Base-by-base conservation (phyloP, 2,888 invertebrate species). In the Caenorhabditis angaria region DNA sequence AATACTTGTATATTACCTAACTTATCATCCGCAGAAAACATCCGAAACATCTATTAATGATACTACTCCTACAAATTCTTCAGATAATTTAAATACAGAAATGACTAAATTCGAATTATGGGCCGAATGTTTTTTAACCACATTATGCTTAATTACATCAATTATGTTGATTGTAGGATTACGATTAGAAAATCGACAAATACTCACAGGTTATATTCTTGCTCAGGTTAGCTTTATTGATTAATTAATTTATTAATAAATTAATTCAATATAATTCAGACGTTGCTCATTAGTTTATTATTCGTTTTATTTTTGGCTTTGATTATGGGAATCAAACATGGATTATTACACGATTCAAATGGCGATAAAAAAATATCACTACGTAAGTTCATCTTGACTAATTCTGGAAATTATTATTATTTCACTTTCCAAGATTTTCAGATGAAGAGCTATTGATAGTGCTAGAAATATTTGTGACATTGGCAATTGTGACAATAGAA, bases 401-500 rank as follows among this genome's bases (percentile, higher is more conserved):
- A 32, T 32, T 32, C 12, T 32, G 5, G 5, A 32, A 32, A 32
- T 32, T 32, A 20, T 5, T 29, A 29, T 57, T 25, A 18, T 14
- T 10, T 28, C 29, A 47, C n/a, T 28, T n/a, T 28, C 28, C 25
- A 28, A 14, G 22, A n/a, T 55, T 64, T 70, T 25, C 66, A 81
- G 81, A 81, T 54, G 78, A 81, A 67, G 81, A 81, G 60, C 62
- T 81, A 10, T 41, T 78, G 47, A 81, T 81, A 12, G 78, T 81
- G 18, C 57, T 77, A 24, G 78, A 81, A 70, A 81, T 81, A 41
- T 81, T 81, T 65, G 63, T 74, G 57, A 68, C 76, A 8, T 62
- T 81, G 24, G 70, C 63, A 14, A 73, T 78, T 4, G 78, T 81
- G n/a, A 64, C 72, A 24, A 57, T 81, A 29, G 81, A 81, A 67